Base-by-base conservation (phyloP, 1,140 invertebrate species). In the Dryas iulia region DNA sequence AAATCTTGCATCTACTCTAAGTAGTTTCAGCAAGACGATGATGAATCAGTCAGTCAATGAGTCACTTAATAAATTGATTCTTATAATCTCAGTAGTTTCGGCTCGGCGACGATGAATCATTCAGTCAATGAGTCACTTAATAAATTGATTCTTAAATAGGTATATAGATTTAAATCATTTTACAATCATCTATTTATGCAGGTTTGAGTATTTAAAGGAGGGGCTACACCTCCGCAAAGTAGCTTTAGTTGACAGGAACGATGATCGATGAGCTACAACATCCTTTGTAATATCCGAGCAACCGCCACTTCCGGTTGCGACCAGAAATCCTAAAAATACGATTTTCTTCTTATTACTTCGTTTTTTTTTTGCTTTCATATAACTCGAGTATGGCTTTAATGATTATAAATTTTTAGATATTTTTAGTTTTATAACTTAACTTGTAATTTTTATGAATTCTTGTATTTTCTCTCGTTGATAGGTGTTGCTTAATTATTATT, bases 211-310 rank as follows among this genome's bases (percentile, higher is more conserved):
- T 54, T 62, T 57, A 53, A 61, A 53, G 24, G 52, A n/a, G 47
- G 59, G 52, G 52, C 8, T n/a, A 57, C 56, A 66, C 47, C 52
- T 62, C 59, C 39, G 58, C 57, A 62, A 68, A 68, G 66, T 30
- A 30, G 59, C 59, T 63, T 54, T n/a, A 24, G 35, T 28, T 62
- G 66, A 68, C 66, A 68, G 66, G 54, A 61, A 68, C 66, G 66
- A 68, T 61, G 66, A 68, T 68, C 66, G 66, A 68, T 68, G 59
- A 53, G 30, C 21, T 68, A 56, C 39, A 68, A 62, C 58, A 61
- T 57, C 66, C 66, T 62, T 68, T 62, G 59, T 68, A 68, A 68
- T 68, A 61, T 68, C 66, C 66, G 66, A 56, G 28, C 59, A 21
- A 23, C 59, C 53, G 7, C 66, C 59, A 57, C 53, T 23, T 62